A percentile compares a stretch with the other conserved stretches of the same genome.
Evolutionary conservation across 1,140 invertebrate genomes (phyloP).

Genomic region (Rhyzopertha dominica): DNA sequence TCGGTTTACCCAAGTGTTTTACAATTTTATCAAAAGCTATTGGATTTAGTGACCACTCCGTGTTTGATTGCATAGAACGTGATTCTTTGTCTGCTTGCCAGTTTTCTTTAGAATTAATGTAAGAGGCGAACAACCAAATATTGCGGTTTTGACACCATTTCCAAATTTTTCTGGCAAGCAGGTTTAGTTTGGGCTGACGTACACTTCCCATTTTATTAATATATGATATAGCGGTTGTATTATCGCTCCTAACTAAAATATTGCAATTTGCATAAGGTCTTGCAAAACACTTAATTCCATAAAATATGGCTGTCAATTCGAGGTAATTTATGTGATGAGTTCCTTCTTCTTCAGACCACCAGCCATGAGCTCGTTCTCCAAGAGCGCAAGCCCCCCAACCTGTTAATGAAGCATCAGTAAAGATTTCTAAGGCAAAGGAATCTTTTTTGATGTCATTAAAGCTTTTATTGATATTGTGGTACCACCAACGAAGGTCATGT

Average conservation of each 20-base stretch:
- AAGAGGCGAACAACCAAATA: constrained; percentile 26
- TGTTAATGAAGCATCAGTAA: constrained; percentile 26
- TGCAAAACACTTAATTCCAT: too few relatives aligned
- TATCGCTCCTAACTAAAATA: too few relatives aligned
- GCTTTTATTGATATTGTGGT: constrained; percentile 17
- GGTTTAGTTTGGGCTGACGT: constrained; percentile 20
- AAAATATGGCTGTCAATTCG: too few relatives aligned
- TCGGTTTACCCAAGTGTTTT: too few relatives aligned
- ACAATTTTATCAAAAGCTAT: too few relatives aligned
- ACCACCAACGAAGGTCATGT: too few relatives aligned
- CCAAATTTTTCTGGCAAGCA: constrained; percentile 26
- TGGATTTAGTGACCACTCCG: too few relatives aligned
- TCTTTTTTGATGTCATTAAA: constrained; percentile 15
- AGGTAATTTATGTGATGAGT: too few relatives aligned
- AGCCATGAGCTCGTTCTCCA: constrained; percentile 19
- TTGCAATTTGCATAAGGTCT: too few relatives aligned
- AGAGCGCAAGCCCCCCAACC: constrained; percentile 27
- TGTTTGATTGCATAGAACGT: too few relatives aligned
- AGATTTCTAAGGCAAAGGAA: constrained; percentile 21
- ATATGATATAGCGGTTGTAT: too few relatives aligned
- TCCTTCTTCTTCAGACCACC: constrained; percentile 19
- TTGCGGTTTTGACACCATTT: constrained; percentile 33
- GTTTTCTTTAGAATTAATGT: constrained; percentile 26
- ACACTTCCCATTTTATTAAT: constrained; percentile 35
- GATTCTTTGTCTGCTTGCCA: constrained; percentile 28